phyloP scores from a whole-genome alignment of 2,888 invertebrate species.

The Meganola albula region DNA sequence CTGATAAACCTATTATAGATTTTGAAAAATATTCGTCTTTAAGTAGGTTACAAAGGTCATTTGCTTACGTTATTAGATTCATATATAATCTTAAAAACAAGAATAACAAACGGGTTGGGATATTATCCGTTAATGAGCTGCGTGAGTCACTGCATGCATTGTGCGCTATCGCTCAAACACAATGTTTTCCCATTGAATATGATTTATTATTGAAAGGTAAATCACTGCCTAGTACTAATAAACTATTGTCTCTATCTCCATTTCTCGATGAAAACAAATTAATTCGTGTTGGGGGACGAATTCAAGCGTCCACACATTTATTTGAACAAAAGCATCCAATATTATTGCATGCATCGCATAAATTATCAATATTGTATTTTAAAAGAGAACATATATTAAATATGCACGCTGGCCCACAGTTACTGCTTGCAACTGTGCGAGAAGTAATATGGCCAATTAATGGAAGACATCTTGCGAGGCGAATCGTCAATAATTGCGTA shows the following conservation, averaged over 20 bases:
- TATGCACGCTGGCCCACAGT: constrained; percentile 8
- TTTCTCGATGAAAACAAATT: constrained; percentile 15
- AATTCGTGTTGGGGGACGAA: constrained; percentile 18
- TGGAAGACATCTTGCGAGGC: constrained; percentile 7
- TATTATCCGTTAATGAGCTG: constrained; percentile 15
- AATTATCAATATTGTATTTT: constrained; percentile 8
- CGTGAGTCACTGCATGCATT: constrained; percentile 14
- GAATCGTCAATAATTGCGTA: constrained; percentile 7
- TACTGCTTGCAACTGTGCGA: constrained; percentile 6
- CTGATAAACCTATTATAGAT: constrained; percentile 9
- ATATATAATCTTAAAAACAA: constrained; percentile 13
- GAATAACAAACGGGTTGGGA: constrained; percentile 7
- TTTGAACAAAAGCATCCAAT: constrained; percentile 15
- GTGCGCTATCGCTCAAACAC: constrained; percentile 11
- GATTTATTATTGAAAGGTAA: constrained; percentile 9
- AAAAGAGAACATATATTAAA: constrained; percentile 1
- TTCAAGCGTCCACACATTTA: constrained; percentile 4
- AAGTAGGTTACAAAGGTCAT: constrained; percentile 11
- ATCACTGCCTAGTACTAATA: constrained; percentile 9
- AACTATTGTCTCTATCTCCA: constrained; percentile 19
- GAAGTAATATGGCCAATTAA: constrained; percentile 10
- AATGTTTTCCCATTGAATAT: constrained; percentile 15
- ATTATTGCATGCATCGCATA: constrained; percentile 7
- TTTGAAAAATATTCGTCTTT: constrained; percentile 16
- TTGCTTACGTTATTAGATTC: constrained; percentile 19